A percentile compares a stretch with the other conserved stretches of the same genome.
These are phyloP conservation scores for Temnothorax ravouxi DNA, from an alignment of 2,888 invertebrate genomes.

Conservation along the genomic window DNA sequence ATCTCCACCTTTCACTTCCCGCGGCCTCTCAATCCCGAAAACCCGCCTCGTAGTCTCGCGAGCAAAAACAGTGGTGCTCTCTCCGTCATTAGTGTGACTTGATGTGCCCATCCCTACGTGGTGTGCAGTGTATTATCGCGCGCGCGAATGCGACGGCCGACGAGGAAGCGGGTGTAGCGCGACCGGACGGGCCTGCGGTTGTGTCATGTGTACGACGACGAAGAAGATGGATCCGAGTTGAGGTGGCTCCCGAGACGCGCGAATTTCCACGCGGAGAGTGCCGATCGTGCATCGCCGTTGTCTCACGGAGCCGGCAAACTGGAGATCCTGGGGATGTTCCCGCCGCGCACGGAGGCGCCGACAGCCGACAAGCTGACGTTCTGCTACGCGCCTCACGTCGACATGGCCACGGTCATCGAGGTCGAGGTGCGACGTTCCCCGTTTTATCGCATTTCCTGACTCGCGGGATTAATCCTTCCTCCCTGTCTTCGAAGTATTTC, in stretches of 20 bases:
- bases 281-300: constrained; percentile 26
- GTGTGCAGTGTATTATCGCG: constrained; percentile 43
- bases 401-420: constrained; percentile 92
- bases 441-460: background rate
- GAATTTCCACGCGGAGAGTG: constrained; percentile 16
- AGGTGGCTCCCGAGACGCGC: constrained; percentile 26
- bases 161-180: constrained; percentile 18
- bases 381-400: constrained; percentile 90
- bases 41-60: background rate
- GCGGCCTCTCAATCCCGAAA: background rate
- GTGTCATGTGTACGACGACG: constrained; percentile 58
- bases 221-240: constrained; percentile 36
- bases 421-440: constrained; percentile 88
- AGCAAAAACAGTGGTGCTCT: background rate
- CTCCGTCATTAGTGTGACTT: constrained; percentile 32
- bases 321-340: constrained; percentile 86
- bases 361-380: constrained; percentile 89
- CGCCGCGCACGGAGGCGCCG: constrained; percentile 85
- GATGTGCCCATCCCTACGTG: constrained; percentile 34
- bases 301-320: constrained; percentile 78
- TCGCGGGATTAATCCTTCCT: background rate
- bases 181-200: constrained; percentile 46
- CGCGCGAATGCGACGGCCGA: constrained; percentile 27
- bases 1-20: too few relatives aligned
- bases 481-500: background rate